A percentile compares a stretch with the other conserved stretches of the same genome.
These are phyloP conservation scores for Selene dorsalis DNA, from an alignment of 2,797 vertebrate species.

Conservation along the genomic window DNA sequence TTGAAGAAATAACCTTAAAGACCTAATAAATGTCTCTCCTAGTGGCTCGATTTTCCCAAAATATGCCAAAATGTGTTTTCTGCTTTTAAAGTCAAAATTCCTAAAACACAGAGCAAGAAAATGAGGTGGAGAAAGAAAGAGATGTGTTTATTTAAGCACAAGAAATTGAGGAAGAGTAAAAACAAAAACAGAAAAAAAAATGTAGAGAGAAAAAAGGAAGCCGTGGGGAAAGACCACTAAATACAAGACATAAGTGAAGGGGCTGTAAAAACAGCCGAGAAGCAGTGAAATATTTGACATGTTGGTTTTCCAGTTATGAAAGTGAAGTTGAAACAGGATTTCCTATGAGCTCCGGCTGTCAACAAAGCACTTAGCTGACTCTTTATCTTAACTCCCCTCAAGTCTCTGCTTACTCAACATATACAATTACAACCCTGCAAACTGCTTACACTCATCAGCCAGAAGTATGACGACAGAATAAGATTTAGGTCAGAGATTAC, in stretches of 20 bases:
- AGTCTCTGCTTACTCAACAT: constrained; percentile 17
- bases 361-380: constrained; percentile 43
- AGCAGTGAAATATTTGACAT: constrained; percentile 54
- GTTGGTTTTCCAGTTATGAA: constrained; percentile 56
- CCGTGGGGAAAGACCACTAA: neutral
- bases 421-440: constrained; percentile 34
- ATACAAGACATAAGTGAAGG: constrained; percentile 37
- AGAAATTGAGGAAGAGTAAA: constrained; percentile 18
- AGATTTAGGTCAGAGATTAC: constrained; percentile 30
- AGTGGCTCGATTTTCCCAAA: constrained; percentile 15
- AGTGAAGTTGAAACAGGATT: constrained; percentile 52
- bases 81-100: constrained; percentile 11
- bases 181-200: constrained; percentile 43
- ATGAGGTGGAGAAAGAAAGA: neutral
- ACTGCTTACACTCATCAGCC: constrained; percentile 11
- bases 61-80: neutral
- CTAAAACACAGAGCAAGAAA: constrained; percentile 14
- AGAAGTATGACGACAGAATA: neutral
- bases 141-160: constrained; percentile 8
- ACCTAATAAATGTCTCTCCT: neutral
- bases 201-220: constrained; percentile 23
- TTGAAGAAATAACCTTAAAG: neutral
- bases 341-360: constrained; percentile 48
- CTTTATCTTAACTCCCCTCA: constrained; percentile 42
- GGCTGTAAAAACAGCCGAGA: constrained; percentile 59